phyloP scores from a whole-genome alignment of 1,140 invertebrate genomes.

The Scaptomyza montana region DNA sequence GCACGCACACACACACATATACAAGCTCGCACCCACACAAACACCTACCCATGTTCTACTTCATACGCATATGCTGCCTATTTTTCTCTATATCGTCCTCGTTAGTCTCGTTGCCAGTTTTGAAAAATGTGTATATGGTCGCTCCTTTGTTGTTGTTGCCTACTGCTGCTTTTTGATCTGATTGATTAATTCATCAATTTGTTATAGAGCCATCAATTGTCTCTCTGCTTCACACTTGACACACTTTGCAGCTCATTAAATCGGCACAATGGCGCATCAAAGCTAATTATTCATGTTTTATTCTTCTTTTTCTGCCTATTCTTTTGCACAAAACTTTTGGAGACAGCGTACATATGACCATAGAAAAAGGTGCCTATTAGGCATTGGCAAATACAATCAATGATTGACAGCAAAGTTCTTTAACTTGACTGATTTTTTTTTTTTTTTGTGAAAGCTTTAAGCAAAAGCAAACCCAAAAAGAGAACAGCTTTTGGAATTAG shows the following conservation, averaged over 20 bases:
- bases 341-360: slow-evolving; percentile 45
- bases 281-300: slow-evolving; percentile 75
- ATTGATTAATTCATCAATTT: slow-evolving; percentile 82
- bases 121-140: slow-evolving; percentile 53
- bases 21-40: background rate
- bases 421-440: background rate
- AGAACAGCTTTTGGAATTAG: background rate
- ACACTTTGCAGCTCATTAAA: slow-evolving; percentile 81
- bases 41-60: background rate
- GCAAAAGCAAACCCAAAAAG: background rate
- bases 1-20: background rate
- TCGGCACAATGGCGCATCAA: slow-evolving; percentile 76
- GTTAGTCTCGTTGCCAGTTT: slow-evolving; percentile 49
- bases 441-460: background rate
- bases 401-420: slow-evolving; percentile 12
- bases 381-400: slow-evolving; percentile 10
- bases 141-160: background rate
- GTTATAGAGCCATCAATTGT: slow-evolving; percentile 72
- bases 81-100: slow-evolving; percentile 46
- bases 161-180: slow-evolving; percentile 45
- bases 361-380: slow-evolving; percentile 24
- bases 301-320: slow-evolving; percentile 16
- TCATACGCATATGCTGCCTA: slow-evolving; percentile 17
- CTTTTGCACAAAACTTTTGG: slow-evolving; percentile 7
- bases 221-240: slow-evolving; percentile 63